Evolutionary conservation across 2,888 invertebrate species (phyloP).

Genomic region (Ectemnius continuus): DNA sequence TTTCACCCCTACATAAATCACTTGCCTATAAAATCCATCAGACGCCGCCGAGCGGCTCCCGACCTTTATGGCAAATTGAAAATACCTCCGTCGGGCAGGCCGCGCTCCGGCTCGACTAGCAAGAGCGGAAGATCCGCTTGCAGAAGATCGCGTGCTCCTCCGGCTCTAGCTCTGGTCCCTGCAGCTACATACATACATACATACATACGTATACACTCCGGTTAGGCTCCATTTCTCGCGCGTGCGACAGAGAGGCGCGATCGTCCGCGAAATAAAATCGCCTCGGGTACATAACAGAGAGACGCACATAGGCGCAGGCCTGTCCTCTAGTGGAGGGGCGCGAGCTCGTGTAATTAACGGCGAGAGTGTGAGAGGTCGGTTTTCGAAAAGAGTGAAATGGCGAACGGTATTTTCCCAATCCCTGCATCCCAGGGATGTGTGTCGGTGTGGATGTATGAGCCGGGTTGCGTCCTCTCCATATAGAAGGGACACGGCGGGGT

Average conservation of each 20-base stretch:
- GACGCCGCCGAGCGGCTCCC: too few species aligned
- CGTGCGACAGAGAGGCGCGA: background rate
- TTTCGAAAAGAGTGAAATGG: conserved; percentile 1
- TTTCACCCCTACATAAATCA: background rate
- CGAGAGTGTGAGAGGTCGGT: background rate
- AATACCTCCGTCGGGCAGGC: too few species aligned
- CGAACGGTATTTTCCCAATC: conserved; percentile 2
- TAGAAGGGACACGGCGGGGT: conserved; percentile 2
- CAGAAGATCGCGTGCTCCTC: too few species aligned
- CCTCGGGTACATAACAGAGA: background rate
- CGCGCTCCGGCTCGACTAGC: too few species aligned
- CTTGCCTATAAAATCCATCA: conserved; percentile 3
- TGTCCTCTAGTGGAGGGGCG: background rate
- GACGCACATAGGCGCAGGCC: background rate
- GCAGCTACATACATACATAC: too few species aligned
- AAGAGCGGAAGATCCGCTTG: too few species aligned
- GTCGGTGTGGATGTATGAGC: too few species aligned
- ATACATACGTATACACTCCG: too few species aligned
- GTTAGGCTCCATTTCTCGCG: too few species aligned
- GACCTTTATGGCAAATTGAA: too few species aligned
- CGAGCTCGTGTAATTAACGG: background rate
- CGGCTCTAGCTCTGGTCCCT: too few species aligned
- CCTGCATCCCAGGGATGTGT: background rate
- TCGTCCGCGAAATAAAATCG: background rate
- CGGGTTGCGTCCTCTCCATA: too few species aligned